Evolutionary conservation across 2,888 invertebrate genomes (phyloP), one percentile per base, ranked within the genome.

Genomic region (Nemotelus nigrinus): DNA sequence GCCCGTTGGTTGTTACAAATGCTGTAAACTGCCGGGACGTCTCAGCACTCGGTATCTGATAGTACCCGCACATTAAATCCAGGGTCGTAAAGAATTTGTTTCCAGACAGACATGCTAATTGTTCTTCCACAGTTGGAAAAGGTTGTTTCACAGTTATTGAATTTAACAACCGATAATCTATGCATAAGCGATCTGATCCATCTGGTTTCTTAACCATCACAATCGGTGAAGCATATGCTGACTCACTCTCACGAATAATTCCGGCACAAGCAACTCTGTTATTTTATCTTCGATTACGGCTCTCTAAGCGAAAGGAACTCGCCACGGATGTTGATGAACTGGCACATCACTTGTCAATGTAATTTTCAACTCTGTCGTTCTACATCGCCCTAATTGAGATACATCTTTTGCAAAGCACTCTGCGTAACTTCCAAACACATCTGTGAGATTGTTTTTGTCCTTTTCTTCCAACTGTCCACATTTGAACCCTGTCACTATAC

Each of bases 181-280:
- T 25, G 57, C 0, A n/a, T 45, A 80, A 50, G 1, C 80, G 76
- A 25, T 80, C 76, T 55, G 80, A 80, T 6, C 80, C 80, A 65
- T 81, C 80, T 74, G 79, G 70, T 55, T 81, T 81, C 8, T 78
- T 76, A 1, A 80, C 79, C 2, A 82, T 67, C 7, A 81, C 81
- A 2, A 81, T 76, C 7, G 80, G 79, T 8, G 81, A 80, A 5
- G 80, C 79, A 43, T 80, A 80, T 39, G 60, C 67, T 10, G 78
- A 79, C 25, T 67, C 44, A 25, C 76, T 76, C 2, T 58, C 72
- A 5, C 53, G 5, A 50, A 70, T 55, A 2, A 70, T 70, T 6
- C 39, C 53, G 25, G n/a, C 8, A 0, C 3, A n/a, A 70, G 70
- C 3, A 70, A 41, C 41, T 70, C 70, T 4, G 6, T 10, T 39